Evolutionary conservation across 2,888 invertebrate species (phyloP).

Genomic region (Amphipoea oculea): DNA sequence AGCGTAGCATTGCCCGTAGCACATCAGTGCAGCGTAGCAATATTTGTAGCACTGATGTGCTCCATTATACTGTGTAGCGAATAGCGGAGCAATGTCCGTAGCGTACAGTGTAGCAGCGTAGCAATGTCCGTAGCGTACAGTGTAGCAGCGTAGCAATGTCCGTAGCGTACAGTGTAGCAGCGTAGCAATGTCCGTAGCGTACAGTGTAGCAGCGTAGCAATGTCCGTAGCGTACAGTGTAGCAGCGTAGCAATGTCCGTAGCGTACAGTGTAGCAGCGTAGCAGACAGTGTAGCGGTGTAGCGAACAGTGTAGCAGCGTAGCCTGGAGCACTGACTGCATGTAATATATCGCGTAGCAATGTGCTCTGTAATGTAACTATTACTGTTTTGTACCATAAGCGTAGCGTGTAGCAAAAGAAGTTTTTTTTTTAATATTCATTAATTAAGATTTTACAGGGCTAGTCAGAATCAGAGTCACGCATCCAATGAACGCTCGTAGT

Average conservation of each 20-base stretch:
- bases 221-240: neutral
- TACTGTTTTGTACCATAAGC: neutral
- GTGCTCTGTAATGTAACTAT: neutral
- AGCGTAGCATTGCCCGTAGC: neutral
- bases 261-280: constrained; percentile 1
- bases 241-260: neutral
- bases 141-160: neutral
- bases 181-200: neutral
- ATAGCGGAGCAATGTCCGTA: neutral
- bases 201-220: constrained; percentile 2
- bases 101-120: constrained; percentile 1
- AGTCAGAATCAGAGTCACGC: neutral
- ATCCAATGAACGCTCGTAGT: constrained; percentile 7
- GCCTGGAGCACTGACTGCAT: neutral
- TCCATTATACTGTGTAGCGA: neutral
- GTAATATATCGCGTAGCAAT: neutral
- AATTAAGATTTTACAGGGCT: neutral
- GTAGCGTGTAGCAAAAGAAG: neutral
- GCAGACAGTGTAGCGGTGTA: no score
- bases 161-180: neutral
- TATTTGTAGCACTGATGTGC: neutral
- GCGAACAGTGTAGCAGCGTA: neutral
- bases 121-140: no score
- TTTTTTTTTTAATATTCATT: neutral
- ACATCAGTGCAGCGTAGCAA: neutral